Evolutionary conservation across 2,888 invertebrate species (phyloP), one percentile per base, ranked within the genome.

Genomic region (Acrobasis consociella): DNA sequence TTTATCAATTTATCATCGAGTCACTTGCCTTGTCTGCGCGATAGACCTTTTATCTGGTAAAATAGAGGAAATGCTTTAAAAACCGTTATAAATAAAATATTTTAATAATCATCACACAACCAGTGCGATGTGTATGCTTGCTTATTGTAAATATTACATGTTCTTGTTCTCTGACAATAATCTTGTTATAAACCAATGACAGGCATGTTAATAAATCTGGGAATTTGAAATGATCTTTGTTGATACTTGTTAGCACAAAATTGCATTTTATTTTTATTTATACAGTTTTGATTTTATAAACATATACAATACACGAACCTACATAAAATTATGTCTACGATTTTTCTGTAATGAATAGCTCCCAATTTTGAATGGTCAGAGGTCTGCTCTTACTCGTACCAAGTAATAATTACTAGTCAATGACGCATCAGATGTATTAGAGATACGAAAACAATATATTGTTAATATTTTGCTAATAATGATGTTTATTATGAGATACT

Each of bases 1-100:
- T 84, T 80, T 68, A 66, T 64, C 59, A 59, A 64, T 65, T 71
- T 73, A 78, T 82, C 81, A 85, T 82, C 80, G 82, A 87, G 80
- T 77, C 67, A 77, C 81, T 85, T 83, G 87, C 86, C 84, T 84
- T 83, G 73, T 78, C 76, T 72, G 72, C 69, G 72, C 78, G 76
- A 71, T 74, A 70, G 69, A 66, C 60, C 65, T 68, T 63, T 61
- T 50, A 51, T 58, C 51, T 60, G 46, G 38, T 62, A 60, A 65
- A 66, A 42, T 58, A 55, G 62, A 42, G 10, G 13, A 53, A 64
- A 65, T 55, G 66, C 64, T 65, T 62, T 66, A 65, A 66, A 56
- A 62, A 31, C 50, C 56, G 42, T 62, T 63, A 31, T 64, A 39
- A 50, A 65, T 42, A 11, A 39, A 42, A 42, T 42, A 42, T 39